These are phyloP conservation scores for Leucoraja ocellata DNA, from an alignment of 2,797 vertebrate genomes.

Conservation along the genomic window DNA sequence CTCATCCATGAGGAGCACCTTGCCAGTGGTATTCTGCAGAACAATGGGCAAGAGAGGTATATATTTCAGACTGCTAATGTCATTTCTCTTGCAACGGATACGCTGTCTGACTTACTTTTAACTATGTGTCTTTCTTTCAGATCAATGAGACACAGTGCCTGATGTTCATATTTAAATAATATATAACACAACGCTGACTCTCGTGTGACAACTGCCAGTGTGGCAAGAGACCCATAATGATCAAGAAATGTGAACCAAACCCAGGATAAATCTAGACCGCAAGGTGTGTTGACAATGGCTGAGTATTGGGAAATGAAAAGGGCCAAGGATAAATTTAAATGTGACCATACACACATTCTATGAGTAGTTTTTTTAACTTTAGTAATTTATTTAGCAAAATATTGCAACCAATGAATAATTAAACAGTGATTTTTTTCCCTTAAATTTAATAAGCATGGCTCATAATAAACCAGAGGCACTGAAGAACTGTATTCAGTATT, in stretches of 20 bases:
- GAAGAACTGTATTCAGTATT: slow-evolving; percentile 23
- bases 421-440: neutral
- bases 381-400: slow-evolving; percentile 34
- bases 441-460: slow-evolving; percentile 34
- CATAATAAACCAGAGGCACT: neutral
- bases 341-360: neutral
- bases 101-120: too few relatives aligned
- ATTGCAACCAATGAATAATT: slow-evolving; percentile 26
- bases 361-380: neutral
- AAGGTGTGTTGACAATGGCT: too few relatives aligned
- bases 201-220: neutral
- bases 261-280: too few relatives aligned
- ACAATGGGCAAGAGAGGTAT: too few relatives aligned
- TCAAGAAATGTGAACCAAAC: neutral
- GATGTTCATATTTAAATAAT: neutral
- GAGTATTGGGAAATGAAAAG: neutral
- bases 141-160: neutral
- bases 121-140: neutral
- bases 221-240: neutral
- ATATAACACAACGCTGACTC: too few relatives aligned
- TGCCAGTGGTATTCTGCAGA: too few relatives aligned
- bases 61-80: too few relatives aligned
- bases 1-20: too few relatives aligned
- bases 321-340: neutral
- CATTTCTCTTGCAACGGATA: too few relatives aligned